Percentiles rank a stretch among this genome's conserved stretches.
Evolutionary conservation across 2,797 vertebrate genomes (phyloP).

Genomic region (Rhyacichthys aspro): DNA sequence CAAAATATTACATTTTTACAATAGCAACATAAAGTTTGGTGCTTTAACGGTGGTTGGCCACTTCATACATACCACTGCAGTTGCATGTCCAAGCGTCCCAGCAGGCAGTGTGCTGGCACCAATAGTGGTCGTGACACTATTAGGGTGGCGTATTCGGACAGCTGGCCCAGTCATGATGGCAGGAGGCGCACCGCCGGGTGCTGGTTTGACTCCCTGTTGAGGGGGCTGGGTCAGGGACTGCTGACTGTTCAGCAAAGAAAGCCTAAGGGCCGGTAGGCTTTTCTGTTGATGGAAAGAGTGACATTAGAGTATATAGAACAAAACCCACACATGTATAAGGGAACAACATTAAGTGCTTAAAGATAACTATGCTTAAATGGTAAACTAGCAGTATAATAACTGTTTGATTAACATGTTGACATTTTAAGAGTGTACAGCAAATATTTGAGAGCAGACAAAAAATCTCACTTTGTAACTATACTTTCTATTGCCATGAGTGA

Average conservation of each 20-base stretch:
- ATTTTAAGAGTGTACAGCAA: neutral
- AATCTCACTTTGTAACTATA: too few species aligned
- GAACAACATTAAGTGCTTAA: slow-evolving; percentile 25
- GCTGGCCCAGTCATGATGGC: slow-evolving; percentile 75
- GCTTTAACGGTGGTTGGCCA: neutral
- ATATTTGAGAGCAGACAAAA: too few species aligned
- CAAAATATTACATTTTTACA: too few species aligned
- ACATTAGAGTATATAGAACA: slow-evolving; percentile 44
- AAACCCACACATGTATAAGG: slow-evolving; percentile 23
- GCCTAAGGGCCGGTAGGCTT: slow-evolving; percentile 88
- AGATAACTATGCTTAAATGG: slow-evolving; percentile 10
- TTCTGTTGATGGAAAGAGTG: slow-evolving; percentile 78
- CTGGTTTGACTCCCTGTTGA: slow-evolving; percentile 81
- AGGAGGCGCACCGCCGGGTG: slow-evolving; percentile 59
- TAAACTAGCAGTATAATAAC: too few species aligned
- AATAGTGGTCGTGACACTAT: slow-evolving; percentile 79
- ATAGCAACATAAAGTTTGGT: too few species aligned
- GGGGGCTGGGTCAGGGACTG: slow-evolving; percentile 81
- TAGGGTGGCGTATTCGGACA: slow-evolving; percentile 83
- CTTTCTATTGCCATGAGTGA: neutral
- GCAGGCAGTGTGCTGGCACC: slow-evolving; percentile 73
- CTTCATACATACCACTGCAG: slow-evolving; percentile 82
- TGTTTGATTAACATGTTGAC: slow-evolving; percentile 3
- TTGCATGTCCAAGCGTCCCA: slow-evolving; percentile 78
- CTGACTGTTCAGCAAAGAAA: slow-evolving; percentile 88